phyloP scores from a whole-genome alignment of 2,113 vertebrate genomes.

The Apeltes quadracus region DNA sequence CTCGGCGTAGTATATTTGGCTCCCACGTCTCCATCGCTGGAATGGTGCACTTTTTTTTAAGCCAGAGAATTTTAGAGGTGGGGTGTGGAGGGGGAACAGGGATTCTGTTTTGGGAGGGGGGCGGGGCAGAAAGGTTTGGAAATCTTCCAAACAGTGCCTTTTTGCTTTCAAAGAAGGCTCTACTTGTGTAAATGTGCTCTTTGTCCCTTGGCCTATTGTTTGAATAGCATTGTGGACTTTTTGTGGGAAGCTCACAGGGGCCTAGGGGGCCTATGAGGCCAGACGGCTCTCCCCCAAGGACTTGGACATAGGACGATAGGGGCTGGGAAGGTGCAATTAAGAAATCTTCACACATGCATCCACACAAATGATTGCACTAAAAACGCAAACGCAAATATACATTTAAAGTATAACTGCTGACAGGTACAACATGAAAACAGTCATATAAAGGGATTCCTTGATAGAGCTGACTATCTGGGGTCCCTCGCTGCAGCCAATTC shows the following conservation, averaged over 20 bases:
- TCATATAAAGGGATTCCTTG: slow-evolving; percentile 65
- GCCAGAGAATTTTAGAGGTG: slow-evolving; percentile 62
- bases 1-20: slow-evolving; percentile 75
- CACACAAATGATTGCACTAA: slow-evolving; percentile 60
- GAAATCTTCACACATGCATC: slow-evolving; percentile 58
- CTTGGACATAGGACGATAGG: slow-evolving; percentile 80
- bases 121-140: slow-evolving; percentile 76
- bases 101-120: slow-evolving; percentile 35
- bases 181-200: slow-evolving; percentile 92
- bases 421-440: slow-evolving; percentile 63
- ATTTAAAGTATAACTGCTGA: slow-evolving; percentile 18
- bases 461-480: slow-evolving; percentile 66
- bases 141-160: slow-evolving; percentile 87
- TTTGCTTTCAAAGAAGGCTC: slow-evolving; percentile 87
- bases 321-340: slow-evolving; percentile 76
- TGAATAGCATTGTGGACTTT: slow-evolving; percentile 88
- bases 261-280: slow-evolving; percentile 71
- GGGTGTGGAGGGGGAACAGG: slow-evolving; percentile 57
- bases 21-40: slow-evolving; percentile 79
- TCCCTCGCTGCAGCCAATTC: slow-evolving; percentile 66
- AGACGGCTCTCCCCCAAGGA: slow-evolving; percentile 81
- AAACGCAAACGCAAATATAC: background rate
- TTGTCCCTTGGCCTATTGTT: slow-evolving; percentile 90
- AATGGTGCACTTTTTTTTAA: slow-evolving; percentile 71
- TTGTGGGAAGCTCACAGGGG: slow-evolving; percentile 78